Evolutionary conservation across 2,113 vertebrate species (phyloP), one percentile per base, ranked within the genome.

Genomic region (Myotis yumanensis): DNA sequence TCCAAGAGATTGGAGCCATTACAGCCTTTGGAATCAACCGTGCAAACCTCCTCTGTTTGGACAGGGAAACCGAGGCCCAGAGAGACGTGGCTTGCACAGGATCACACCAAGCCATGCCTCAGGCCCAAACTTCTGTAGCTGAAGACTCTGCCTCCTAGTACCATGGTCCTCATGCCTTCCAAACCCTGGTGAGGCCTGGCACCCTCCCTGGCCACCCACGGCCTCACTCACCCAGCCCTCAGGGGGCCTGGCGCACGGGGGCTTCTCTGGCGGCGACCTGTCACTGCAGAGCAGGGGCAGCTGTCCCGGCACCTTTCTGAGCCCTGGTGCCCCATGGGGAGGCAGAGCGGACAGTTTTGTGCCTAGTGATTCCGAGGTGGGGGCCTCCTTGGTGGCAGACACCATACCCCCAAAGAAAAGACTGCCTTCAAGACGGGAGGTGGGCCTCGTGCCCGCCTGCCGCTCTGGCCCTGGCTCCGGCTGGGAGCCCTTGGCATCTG

Each of bases 391-490:
- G 20, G 10, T 3, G 0, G 82, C 35, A 73, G 77, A 54, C 28
- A 93, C 25, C 92, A 96, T 37, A 95, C 93, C 97, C 30, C 98
- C 96, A 62, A 99, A 99, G 90, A 99, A 98, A 87, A 99, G 35
- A 7, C 99, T 99, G 96, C 97, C 98, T 79, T 99, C 99, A 23
- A 99, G 98, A 3, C 99, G 99, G 0, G 99, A 99, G n/a, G 96
- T 97, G 96, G 17, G 76, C 96, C 82, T 97, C 57, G 94, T 96
- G 11, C 40, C 69, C 86, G 3, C 66, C 92, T 0, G 97, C 81
- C 0, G 0, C 87, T 62, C 97, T 57, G 10, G 7, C 93, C 81
- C 97, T 3, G 0, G 94, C 54, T 57, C 94, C 16, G 52, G 7
- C 4, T 37, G 71, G 59, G 90, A 3, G 37, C 86, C 28, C 23